phyloP scores from a whole-genome alignment of 2,113 vertebrate species.

The Mormyrus iriodes region DNA sequence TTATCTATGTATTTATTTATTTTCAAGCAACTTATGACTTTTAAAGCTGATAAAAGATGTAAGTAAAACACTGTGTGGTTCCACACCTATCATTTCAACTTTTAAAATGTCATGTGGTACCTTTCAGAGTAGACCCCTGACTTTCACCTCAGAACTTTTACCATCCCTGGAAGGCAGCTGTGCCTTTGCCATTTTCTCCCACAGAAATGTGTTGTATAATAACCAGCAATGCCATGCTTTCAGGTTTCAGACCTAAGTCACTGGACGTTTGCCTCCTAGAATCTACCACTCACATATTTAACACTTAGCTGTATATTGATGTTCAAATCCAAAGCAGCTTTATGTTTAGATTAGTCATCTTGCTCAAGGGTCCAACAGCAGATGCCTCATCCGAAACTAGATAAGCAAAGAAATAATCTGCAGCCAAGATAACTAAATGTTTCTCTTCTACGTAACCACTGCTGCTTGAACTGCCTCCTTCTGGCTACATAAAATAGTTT shows the following conservation, averaged over 20 bases:
- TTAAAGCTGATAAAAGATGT: background rate
- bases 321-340: background rate
- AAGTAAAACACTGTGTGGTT: background rate
- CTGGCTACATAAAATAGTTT: background rate
- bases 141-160: constrained; percentile 36
- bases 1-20: background rate
- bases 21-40: background rate
- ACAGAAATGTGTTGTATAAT: constrained; percentile 34
- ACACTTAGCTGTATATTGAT: background rate
- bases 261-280: background rate
- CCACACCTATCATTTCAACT: background rate
- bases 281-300: background rate
- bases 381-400: background rate
- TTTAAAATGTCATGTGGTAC: background rate
- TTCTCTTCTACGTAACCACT: background rate
- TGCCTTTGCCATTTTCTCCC: constrained; percentile 52
- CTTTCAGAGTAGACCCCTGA: constrained; percentile 15
- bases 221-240: constrained; percentile 13
- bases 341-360: background rate
- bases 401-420: background rate
- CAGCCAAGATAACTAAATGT: background rate
- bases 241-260: background rate
- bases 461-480: background rate
- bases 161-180: constrained; percentile 43
- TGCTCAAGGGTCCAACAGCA: background rate